Evolutionary conservation across 2,113 vertebrate species (phyloP), one percentile per base, ranked within the genome.

Genomic region (Syngnathus scovelli): DNA sequence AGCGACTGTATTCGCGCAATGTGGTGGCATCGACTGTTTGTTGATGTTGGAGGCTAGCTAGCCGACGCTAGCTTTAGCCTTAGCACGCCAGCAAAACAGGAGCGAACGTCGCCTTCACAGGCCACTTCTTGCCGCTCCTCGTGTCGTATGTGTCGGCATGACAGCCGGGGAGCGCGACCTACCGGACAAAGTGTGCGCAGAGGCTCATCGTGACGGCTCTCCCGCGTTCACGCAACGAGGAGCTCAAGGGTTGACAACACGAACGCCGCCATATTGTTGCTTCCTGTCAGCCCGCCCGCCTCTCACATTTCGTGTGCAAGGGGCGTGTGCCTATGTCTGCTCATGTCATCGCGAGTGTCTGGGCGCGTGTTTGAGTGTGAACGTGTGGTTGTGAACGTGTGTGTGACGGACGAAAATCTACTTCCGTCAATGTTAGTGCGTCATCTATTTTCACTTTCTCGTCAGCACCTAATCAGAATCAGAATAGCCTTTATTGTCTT

Each of bases 151-250:
- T 5, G n/a, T 0, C 9, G 15, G 16, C 0, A 13, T 0, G 19
- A 10, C 0, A 49, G 4, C 0, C 49, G 7, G 3, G 21, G 1
- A 15, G 7, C 0, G 1, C 11, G 13, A 10, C 85, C 77, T 76
- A 92, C 91, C 91, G 84, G 61, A 91, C 79, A 41, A 87, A 90
- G 18, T 90, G 89, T 48, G 86, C 86, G 78, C 90, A 91, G 83
- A 91, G 87, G 90, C 90, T 91, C 91, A 92, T 92, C 72, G 86
- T 91, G 84, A 55, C 81, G 72, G 83, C 75, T 83, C 77, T 43
- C 76, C 83, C 68, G 84, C 74, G 64, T 66, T 88, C 72, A 90
- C 61, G 85, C 76, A 67, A 73, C 78, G 79, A 85, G 83, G 79
- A 79, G 83, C 76, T 76, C 81, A 39, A 70, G 75, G 65, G 86